Evolutionary conservation across 2,113 vertebrate genomes (phyloP).

Genomic region (Prinia subflava): DNA sequence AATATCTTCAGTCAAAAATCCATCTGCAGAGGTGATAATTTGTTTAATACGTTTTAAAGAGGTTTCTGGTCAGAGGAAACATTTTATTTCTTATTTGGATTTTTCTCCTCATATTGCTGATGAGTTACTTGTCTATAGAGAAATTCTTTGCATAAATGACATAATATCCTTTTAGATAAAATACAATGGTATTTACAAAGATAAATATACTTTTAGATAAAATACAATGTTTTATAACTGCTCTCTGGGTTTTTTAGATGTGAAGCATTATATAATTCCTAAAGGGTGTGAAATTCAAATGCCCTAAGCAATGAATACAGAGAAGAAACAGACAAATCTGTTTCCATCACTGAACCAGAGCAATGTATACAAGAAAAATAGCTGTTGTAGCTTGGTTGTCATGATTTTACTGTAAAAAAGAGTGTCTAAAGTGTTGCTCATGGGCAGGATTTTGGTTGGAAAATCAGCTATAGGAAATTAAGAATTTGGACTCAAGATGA

Average conservation of each 20-base stretch:
- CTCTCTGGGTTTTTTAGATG: background rate
- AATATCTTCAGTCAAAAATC: background rate
- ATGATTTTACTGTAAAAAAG: background rate
- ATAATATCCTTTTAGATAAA: background rate
- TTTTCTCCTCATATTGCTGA: background rate
- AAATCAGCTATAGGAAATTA: background rate
- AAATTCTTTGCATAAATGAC: background rate
- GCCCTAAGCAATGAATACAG: background rate
- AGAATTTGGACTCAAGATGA: background rate
- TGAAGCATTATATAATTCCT: background rate
- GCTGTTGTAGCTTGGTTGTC: background rate
- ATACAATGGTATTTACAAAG: background rate
- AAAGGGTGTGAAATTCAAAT: background rate
- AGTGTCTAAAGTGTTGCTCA: background rate
- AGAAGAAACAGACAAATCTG: background rate
- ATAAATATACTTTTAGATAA: background rate
- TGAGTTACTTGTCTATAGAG: background rate
- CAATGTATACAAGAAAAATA: background rate
- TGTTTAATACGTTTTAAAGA: background rate
- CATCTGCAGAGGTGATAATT: background rate
- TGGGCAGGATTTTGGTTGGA: background rate
- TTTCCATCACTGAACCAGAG: background rate
- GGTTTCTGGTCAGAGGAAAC: background rate
- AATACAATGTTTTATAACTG: background rate
- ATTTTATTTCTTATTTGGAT: background rate